phyloP scores from a whole-genome alignment of 2,113 vertebrate species.

The Phaethon lepturus region DNA sequence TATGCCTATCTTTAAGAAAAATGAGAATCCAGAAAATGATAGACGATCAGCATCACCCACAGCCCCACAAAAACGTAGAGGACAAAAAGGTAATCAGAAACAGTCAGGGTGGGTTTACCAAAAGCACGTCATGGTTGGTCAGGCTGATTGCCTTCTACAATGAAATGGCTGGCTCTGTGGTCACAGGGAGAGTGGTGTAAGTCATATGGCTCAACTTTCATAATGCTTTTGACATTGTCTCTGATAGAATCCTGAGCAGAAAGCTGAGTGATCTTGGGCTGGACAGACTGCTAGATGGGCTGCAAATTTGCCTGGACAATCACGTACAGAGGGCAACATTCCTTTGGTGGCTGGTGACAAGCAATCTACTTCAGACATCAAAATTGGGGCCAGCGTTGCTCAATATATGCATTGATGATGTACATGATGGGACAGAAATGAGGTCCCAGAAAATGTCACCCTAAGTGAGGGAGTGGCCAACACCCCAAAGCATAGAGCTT shows the following conservation, averaged over 20 bases:
- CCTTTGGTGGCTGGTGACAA: not conserved
- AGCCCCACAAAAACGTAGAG: not conserved
- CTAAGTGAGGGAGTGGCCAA: not conserved
- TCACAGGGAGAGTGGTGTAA: fast-evolving
- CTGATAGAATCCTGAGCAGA: not conserved
- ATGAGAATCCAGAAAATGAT: not conserved
- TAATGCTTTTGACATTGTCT: not conserved
- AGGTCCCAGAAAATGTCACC: not conserved
- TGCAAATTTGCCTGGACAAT: not conserved
- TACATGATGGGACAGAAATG: not conserved
- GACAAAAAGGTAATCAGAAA: not conserved
- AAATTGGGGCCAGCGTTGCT: not conserved
- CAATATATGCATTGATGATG: not conserved
- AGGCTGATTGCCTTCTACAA: not conserved
- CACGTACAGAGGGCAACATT: not conserved
- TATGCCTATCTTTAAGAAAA: not conserved
- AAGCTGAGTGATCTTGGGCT: not conserved
- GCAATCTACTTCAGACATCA: not conserved
- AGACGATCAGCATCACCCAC: not conserved
- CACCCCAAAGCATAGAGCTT: not conserved
- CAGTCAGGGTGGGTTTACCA: not conserved
- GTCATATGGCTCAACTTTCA: not conserved
- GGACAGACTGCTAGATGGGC: not conserved
- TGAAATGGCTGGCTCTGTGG: not conserved
- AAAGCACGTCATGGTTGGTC: not conserved